Percentiles rank a stretch among this genome's conserved stretches.
Evolutionary conservation across 1,140 invertebrate species (phyloP).

Genomic region (Apis cerana): DNA sequence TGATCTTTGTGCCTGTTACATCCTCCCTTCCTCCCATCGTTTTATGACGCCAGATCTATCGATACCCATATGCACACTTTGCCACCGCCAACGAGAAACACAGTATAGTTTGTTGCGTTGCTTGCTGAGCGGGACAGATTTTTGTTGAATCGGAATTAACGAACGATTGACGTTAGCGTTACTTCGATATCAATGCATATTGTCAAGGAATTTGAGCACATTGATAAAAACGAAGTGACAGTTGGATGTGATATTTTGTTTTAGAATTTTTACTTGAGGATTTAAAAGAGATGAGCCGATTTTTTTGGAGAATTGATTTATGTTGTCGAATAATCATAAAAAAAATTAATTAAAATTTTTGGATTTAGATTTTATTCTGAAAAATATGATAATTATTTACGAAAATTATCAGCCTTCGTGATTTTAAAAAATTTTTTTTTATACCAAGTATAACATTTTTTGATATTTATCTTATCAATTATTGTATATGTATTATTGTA

Average conservation of each 20-base stretch:
- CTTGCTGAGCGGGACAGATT: conserved; percentile 2
- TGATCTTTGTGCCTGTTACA: background rate
- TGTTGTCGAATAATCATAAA: background rate
- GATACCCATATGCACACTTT: conserved; percentile 67
- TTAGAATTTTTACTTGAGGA: background rate
- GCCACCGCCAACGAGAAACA: conserved; percentile 44
- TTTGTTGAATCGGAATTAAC: conserved; percentile 22
- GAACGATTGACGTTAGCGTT: conserved; percentile 5
- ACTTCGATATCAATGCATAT: background rate
- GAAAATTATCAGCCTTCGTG: too few relatives aligned
- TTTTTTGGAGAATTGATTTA: too few relatives aligned
- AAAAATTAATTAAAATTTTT: background rate
- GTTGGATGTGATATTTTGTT: background rate
- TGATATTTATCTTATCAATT: too few relatives aligned
- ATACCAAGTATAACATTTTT: too few relatives aligned
- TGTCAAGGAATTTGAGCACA: background rate
- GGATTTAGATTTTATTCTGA: too few relatives aligned
- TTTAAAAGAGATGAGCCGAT: background rate
- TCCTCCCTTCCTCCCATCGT: background rate
- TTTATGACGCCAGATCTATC: conserved; percentile 47
- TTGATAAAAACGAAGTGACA: background rate
- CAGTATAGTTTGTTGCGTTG: background rate
- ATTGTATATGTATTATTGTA: too few relatives aligned
- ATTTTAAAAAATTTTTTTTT: too few relatives aligned
- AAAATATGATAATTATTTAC: too few relatives aligned